Conservation (phyloP, 2,888 invertebrate genomes). For the Agrotis clavis region DNA sequence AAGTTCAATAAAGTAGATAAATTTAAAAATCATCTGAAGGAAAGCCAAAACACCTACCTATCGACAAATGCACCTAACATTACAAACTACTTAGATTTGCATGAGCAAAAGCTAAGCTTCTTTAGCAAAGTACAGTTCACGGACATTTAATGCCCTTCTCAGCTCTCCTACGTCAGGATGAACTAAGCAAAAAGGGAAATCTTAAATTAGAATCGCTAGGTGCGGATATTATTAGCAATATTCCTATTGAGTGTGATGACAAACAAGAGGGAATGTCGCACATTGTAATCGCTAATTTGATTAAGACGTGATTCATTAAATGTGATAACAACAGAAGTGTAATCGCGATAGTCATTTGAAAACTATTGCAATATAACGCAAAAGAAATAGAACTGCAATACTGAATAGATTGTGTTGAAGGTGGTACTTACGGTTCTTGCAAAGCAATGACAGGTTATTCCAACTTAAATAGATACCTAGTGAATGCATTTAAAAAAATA, state of each 20-base stretch:
- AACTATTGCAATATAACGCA: constrained; percentile 29
- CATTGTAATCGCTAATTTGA: constrained; percentile 53
- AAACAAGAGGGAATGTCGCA: constrained; percentile 26
- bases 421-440: constrained; percentile 15
- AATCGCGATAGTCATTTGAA: constrained; percentile 35
- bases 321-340: constrained; percentile 36
- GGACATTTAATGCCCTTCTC: constrained; percentile 11
- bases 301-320: constrained; percentile 58
- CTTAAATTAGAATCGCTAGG: background rate
- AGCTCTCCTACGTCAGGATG: background rate
- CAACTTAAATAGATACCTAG: constrained; percentile 23
- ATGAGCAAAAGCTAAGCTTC: constrained; percentile 10
- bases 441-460: constrained; percentile 36
- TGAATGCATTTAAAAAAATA: constrained; percentile 55
- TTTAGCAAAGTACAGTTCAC: background rate
- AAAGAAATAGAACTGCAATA: constrained; percentile 25
- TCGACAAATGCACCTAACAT: background rate
- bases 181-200: constrained; percentile 2
- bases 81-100: constrained; percentile 7
- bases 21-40: constrained; percentile 7
- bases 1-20: background rate
- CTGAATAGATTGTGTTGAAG: constrained; percentile 14
- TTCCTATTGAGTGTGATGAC: constrained; percentile 28
- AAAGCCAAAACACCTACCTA: background rate
- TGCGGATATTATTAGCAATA: background rate